Percentiles rank a stretch among this genome's conserved stretches.
These are phyloP conservation scores for Calliopsis andreniformis DNA, from an alignment of 1,140 invertebrate genomes.

Conservation along the genomic window DNA sequence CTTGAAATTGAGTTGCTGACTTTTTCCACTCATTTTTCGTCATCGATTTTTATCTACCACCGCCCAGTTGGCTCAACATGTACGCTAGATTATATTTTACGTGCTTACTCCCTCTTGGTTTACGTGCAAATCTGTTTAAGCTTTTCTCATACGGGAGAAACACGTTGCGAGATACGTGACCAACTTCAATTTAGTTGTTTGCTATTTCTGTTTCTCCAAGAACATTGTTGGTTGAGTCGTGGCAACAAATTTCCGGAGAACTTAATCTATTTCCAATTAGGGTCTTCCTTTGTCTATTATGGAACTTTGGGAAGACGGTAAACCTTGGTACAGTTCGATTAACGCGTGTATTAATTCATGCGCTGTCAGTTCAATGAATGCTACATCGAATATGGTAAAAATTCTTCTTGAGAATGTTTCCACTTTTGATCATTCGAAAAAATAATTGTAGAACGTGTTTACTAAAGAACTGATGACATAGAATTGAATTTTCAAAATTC, in stretches of 20 bases:
- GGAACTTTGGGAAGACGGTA: conserved; percentile 15
- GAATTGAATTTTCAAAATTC: too few species aligned
- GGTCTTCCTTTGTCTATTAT: conserved; percentile 31
- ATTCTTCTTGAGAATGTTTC: neutral
- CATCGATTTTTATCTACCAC: neutral
- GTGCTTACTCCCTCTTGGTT: neutral
- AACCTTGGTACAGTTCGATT: conserved; percentile 15
- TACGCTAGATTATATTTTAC: too few species aligned
- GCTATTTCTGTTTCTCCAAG: conserved; percentile 21
- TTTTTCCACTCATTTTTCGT: neutral
- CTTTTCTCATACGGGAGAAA: neutral
- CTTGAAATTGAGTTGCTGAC: neutral
- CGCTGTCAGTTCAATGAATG: conserved; percentile 17
- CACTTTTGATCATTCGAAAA: neutral
- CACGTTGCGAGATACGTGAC: neutral
- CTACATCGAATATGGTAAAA: neutral
- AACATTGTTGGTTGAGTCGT: conserved; percentile 7
- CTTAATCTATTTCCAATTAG: conserved; percentile 58
- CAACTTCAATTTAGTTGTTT: conserved; percentile 47
- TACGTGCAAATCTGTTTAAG: neutral
- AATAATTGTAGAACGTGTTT: too few species aligned
- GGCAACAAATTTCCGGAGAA: conserved; percentile 34
- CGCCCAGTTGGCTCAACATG: too few species aligned
- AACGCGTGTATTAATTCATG: conserved; percentile 53
- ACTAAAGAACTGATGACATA: too few species aligned